phyloP scores from a whole-genome alignment of 2,113 vertebrate genomes.

The Mungos mungo region DNA sequence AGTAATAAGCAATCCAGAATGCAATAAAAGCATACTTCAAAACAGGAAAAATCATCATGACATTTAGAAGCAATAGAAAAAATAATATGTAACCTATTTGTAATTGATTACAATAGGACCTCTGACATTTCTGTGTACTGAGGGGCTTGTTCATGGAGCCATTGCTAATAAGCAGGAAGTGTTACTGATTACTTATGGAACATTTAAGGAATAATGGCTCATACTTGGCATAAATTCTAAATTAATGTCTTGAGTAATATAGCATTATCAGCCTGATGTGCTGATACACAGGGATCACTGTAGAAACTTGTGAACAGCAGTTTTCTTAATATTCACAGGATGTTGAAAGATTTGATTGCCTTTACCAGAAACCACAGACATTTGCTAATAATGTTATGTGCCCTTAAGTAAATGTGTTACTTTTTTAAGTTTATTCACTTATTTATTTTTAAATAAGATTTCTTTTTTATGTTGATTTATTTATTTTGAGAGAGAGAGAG shows the following conservation, averaged over 20 bases:
- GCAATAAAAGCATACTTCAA: neutral
- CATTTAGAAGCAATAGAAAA: constrained; percentile 60
- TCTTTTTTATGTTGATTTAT: too few relatives aligned
- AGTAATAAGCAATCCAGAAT: constrained; percentile 60
- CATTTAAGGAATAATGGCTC: neutral
- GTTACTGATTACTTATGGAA: constrained; percentile 32
- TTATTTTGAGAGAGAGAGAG: too few relatives aligned
- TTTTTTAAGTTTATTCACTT: too few relatives aligned
- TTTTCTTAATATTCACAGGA: constrained; percentile 15
- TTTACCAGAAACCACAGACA: neutral
- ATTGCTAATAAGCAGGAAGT: constrained; percentile 15
- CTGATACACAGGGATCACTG: neutral
- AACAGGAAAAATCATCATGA: constrained; percentile 28
- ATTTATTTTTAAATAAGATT: too few relatives aligned
- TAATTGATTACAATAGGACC: constrained; percentile 28
- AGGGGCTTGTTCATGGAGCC: neutral
- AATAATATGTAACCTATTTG: constrained; percentile 32
- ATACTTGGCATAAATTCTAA: constrained; percentile 3
- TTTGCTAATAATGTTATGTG: neutral
- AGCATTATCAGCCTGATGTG: neutral
- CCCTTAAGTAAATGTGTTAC: neutral
- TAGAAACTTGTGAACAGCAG: neutral
- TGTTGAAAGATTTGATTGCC: neutral
- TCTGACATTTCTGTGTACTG: constrained; percentile 24
- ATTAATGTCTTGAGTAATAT: neutral